Percentiles rank a stretch among this genome's conserved stretches.
Conservation (phyloP, 2,113 vertebrate species). For the Furnarius figulus region DNA sequence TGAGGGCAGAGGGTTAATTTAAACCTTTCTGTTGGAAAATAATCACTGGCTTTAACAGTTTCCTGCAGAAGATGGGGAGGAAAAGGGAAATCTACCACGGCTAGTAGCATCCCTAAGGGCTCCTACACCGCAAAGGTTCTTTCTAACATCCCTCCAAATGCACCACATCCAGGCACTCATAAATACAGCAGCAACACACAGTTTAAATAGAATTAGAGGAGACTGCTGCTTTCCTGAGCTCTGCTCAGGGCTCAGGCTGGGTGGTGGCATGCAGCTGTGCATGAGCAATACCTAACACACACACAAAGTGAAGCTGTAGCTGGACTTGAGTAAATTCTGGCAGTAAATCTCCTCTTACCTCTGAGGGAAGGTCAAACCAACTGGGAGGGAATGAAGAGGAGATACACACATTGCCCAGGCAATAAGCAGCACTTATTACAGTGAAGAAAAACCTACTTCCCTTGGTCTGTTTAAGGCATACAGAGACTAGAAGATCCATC, state of each 20-base stretch:
- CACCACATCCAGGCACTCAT: not conserved
- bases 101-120: accelerated
- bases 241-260: not conserved
- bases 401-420: not conserved
- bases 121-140: not conserved
- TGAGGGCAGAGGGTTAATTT: not conserved
- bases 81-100: not conserved
- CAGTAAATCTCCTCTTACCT: not conserved
- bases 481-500: not conserved
- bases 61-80: not conserved
- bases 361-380: not conserved
- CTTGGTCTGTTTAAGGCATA: not conserved
- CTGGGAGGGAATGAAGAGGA: not conserved
- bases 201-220: not conserved
- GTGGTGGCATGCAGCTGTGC: not conserved
- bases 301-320: not conserved
- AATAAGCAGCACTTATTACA: not conserved
- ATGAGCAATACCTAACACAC: not conserved
- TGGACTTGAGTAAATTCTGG: not conserved
- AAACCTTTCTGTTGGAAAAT: not conserved
- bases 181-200: not conserved
- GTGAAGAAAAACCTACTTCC: not conserved
- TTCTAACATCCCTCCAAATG: not conserved
- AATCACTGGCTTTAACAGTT: not conserved
- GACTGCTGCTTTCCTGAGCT: not conserved